Evolutionary conservation across 2,888 invertebrate species (phyloP), one percentile per base, ranked within the genome.

Genomic region (Erpobdella octoculata): DNA sequence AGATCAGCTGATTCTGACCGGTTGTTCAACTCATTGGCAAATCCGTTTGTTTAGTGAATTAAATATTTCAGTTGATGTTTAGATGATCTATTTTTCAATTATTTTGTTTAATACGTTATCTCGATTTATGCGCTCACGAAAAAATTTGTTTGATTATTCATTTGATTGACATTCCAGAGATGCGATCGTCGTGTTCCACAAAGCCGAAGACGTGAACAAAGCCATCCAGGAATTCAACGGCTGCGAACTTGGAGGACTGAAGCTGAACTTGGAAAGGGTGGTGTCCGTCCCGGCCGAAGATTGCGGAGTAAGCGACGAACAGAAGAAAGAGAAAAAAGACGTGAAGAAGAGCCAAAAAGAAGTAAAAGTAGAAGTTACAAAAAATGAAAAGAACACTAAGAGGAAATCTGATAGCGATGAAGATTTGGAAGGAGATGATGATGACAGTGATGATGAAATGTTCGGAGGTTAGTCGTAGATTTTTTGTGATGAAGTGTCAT

Each of bases 171-270:
- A n/a, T n/a, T n/a, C 15, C 21, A 41, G 37, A 21, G 66, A 41
- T 66, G 66, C 21, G 9, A n/a, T 38, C 8, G 38, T 36, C 21
- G 21, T 66, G 21, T 36, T 41, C 41, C 38, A 66, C n/a, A 41
- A 41, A 28, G 21, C 8, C 37, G 33, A 31, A 6, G 21, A 66
- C 5, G 41, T 36, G 8, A 21, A 21, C n/a, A 62, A 35, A 31
- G 62, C 62, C 28, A 33, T 62, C 0, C 28, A 62, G 35, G 62
- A 62, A 35, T 62, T 33, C 33, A 28, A 62, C 5, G 62, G 62
- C 12, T 33, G 1, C 9, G 62, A 62, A 21, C 36, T 66, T 36
- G 41, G 21, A 28, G 66, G 37, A 21, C 37, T 25, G 38, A 66
- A 38, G 28, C 37, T 38, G 35, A 41, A 21, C 37, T n/a, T 41